These are phyloP conservation scores for Penaeus indicus DNA, from an alignment of 1,140 invertebrate species.

Conservation along the genomic window DNA sequence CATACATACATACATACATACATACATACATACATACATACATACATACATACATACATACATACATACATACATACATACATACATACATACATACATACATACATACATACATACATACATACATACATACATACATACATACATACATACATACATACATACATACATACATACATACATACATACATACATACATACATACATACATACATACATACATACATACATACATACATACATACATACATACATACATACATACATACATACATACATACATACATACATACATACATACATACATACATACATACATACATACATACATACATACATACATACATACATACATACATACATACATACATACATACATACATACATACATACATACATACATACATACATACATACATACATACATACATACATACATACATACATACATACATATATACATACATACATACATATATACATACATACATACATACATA, in stretches of 20 bases:
- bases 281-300: background rate
- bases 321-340: slow-evolving; percentile 1
- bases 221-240: background rate
- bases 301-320: background rate
- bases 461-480: background rate
- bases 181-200: slow-evolving; percentile 11
- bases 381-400: background rate
- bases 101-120: background rate
- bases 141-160: background rate
- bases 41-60: slow-evolving; percentile 9
- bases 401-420: slow-evolving; percentile 4
- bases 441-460: background rate
- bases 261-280: slow-evolving; percentile 3
- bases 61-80: background rate
- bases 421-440: slow-evolving; percentile 6
- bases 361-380: background rate
- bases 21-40: background rate
- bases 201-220: background rate
- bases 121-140: background rate
- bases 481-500: slow-evolving; percentile 1
- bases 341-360: background rate
- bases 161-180: background rate
- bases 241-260: background rate
- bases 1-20: background rate
- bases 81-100: background rate